A percentile compares a stretch with the other conserved stretches of the same genome.
phyloP scores from a whole-genome alignment of 2,888 invertebrate genomes.

The Stenodema calcarata region DNA sequence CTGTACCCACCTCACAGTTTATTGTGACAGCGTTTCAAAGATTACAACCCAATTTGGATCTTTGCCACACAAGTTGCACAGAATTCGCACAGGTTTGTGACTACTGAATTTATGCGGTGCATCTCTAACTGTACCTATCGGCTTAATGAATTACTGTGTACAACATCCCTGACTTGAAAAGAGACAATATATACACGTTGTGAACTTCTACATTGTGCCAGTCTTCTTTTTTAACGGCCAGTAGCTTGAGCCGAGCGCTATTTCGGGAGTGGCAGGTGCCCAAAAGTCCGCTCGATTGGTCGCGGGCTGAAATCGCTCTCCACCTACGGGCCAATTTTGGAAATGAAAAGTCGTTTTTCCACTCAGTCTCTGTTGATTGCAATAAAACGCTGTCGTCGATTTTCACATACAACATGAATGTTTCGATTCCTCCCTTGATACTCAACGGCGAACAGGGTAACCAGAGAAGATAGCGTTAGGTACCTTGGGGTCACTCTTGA shows the following conservation, averaged over 20 bases:
- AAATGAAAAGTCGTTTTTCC: background rate
- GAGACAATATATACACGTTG: background rate
- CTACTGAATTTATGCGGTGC: background rate
- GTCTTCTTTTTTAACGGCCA: background rate
- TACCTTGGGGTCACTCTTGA: too few relatives aligned
- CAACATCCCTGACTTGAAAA: background rate
- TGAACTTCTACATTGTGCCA: background rate
- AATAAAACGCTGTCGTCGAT: background rate
- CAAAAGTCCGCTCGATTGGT: background rate
- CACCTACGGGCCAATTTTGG: background rate
- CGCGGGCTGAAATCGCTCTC: background rate
- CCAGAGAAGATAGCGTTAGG: too few relatives aligned
- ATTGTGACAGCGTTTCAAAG: background rate
- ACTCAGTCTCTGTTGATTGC: background rate
- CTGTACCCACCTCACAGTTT: too few relatives aligned
- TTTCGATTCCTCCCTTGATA: too few relatives aligned
- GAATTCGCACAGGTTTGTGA: background rate
- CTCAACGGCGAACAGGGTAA: too few relatives aligned
- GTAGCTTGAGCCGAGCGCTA: background rate
- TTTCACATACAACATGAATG: too few relatives aligned
- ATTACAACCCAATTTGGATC: background rate
- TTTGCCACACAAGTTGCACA: background rate
- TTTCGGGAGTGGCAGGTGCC: constrained; percentile 24
- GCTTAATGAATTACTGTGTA: background rate
- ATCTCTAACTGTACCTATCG: background rate